phyloP scores from a whole-genome alignment of 2,113 vertebrate species.

The Platysternon megacephalum region DNA sequence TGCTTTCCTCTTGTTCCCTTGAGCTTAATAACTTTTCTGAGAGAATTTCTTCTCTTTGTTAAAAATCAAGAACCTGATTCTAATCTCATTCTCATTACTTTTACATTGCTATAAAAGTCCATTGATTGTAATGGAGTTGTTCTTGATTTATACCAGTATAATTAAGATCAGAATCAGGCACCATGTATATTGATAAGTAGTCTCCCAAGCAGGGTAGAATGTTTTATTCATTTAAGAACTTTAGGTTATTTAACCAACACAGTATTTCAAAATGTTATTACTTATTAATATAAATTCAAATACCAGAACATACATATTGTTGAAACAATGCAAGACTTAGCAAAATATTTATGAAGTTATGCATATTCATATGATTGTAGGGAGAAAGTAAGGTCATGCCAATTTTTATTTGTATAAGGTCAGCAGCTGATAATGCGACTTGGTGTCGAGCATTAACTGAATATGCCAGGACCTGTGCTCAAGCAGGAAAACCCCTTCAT shows the following conservation, averaged over 20 bases:
- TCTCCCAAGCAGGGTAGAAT: background rate
- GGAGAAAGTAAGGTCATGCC: background rate
- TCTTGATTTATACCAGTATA: background rate
- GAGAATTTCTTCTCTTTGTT: background rate
- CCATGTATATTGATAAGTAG: background rate
- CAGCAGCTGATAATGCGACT: conserved; percentile 80
- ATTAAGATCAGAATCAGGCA: background rate
- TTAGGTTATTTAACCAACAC: background rate
- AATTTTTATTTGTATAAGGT: conserved; percentile 78
- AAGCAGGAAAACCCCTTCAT: conserved; percentile 89
- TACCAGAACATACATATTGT: fast-evolving
- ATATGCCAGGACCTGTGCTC: conserved; percentile 92
- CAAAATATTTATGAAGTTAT: background rate
- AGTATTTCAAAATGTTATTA: fast-evolving
- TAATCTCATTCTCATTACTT: background rate
- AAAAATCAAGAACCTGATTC: background rate
- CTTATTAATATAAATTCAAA: background rate
- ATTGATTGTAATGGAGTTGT: background rate
- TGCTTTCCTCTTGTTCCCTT: background rate
- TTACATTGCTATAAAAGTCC: background rate
- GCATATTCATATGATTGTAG: background rate
- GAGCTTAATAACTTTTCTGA: background rate
- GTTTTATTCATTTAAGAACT: background rate
- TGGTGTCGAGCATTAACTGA: conserved; percentile 93
- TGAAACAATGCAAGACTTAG: background rate